Base-by-base conservation (phyloP, 2,888 invertebrate species). In the Dascillus cervinus region DNA sequence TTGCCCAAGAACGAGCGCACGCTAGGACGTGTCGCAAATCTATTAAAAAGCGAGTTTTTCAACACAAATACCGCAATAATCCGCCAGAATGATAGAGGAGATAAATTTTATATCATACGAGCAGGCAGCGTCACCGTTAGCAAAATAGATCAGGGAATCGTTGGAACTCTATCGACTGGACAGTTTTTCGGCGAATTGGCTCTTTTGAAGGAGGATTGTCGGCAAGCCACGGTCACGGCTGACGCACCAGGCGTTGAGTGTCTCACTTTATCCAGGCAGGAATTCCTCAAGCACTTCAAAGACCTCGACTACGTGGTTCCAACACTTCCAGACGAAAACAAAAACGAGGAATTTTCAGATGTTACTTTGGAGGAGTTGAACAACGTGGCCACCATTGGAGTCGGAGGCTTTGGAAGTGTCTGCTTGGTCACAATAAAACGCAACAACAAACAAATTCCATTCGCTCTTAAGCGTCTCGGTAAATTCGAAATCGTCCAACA, bases 101-200 rank as follows among this genome's bases (percentile, higher is more conserved):
- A 91, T 58, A 87, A 87, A 48, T 92, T 92, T 66, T 92, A 84
- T 56, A 89, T 92, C 35, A 88, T 92, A 52, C 80, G 85, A 41
- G 84, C 84, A 3, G 89, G 89, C 8, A 79, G 76, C n/a, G 89
- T 88, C 4, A 73, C 76, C 26, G 77, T 87, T 28, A 81, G 79
- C n/a, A 82, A 82, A 54, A 68, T 71, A 13, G 73, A 73, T 5
- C 71, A 71, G 2, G 72, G 71, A 15, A 69, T 67, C 5, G 78
- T 91, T 12, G 79, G 82, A 5, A 69, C 72, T 4, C 70, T 88
- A n/a, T 72, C 73, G 14, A 74, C 80, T 22, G 90, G 91, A 0
- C 79, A 88, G 37, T 91, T 82, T 61, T 92, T 92, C 60, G 92
- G 92, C 0, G 92, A 92, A 55, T 80, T 85, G 54, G 91, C 92